Base-by-base conservation (phyloP, 23 tunicate genomes). In the Ascidia mentula region DNA sequence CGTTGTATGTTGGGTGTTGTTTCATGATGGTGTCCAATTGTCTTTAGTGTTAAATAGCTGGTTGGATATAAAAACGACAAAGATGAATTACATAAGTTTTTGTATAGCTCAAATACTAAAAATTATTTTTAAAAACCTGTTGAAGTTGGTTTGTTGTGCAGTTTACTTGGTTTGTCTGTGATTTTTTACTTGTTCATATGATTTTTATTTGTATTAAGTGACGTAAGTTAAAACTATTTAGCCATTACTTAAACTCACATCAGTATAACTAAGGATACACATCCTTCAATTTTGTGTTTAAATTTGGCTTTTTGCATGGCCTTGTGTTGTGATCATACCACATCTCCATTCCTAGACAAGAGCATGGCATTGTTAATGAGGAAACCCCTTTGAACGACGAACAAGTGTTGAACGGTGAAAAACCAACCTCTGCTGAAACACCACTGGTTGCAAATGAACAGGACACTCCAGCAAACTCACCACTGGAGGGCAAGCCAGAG, bases 281-380 rank as follows among this genome's bases (percentile, higher is more conserved):
- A 9, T 42, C 15, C 53, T 6, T 1, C 7, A 53, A 53, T 6
- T 5, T 9, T 9, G 65, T 5, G 1, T 9, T 53, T 20, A 53
- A 5, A 53, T 9, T 53, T 6, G 12, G 2, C 24, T 53, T 53
- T 53, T 6, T 53, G 65, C 13, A 53, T 53, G 13, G 22, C 2
- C 24, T 26, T 53, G 65, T 53, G 65, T 5, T 53, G 7, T 5
- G 65, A 9, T 9, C 13, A 9, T 53, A 9, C 65, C 65, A 53
- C 24, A 53, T 20, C 65, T 53, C 24, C 65, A 53, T 53, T 53
- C 4, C 12, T 9, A 53, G 65, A 28, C 65, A 53, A 53, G 65
- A 53, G 24, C 65, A 53, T 53, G 65, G 65, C 65, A 53, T 53
- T 53, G 65, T 53, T 3, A 53, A 53, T 53, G 65, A 53, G 65